Percentiles rank a stretch among this genome's conserved stretches.
These are phyloP conservation scores for Romanomermis culicivorax DNA, from an alignment of 2,888 invertebrate genomes.

Conservation along the genomic window DNA sequence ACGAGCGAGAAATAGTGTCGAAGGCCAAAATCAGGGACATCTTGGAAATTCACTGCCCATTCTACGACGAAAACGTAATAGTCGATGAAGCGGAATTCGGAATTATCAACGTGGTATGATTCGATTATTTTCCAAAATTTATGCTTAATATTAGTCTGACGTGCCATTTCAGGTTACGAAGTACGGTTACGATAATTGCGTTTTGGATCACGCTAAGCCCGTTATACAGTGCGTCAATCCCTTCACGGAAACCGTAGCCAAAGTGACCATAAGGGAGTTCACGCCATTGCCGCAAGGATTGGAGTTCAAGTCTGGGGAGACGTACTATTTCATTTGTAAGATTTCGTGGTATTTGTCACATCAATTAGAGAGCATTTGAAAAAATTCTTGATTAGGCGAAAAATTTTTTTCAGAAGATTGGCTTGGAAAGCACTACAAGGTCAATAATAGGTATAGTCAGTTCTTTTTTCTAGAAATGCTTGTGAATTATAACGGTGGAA, in stretches of 20 bases:
- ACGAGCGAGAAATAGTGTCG: too few species aligned
- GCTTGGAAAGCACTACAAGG: too few species aligned
- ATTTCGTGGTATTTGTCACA: too few species aligned
- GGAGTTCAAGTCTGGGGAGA: conserved; percentile 4
- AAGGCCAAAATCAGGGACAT: neutral
- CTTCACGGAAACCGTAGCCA: conserved; percentile 1
- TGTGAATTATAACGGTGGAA: too few species aligned
- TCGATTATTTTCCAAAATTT: neutral
- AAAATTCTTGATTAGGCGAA: too few species aligned
- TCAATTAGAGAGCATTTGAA: too few species aligned
- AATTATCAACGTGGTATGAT: neutral
- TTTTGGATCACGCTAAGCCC: neutral
- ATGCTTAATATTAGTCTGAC: neutral
- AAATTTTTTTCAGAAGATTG: too few species aligned
- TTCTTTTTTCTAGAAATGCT: too few species aligned
- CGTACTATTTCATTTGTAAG: conserved; percentile 9
- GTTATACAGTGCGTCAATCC: conserved; percentile 2
- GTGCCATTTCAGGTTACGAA: conserved; percentile 4
- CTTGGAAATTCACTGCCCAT: conserved; percentile 2
- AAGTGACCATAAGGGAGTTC: conserved; percentile 4
- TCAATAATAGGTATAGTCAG: too few species aligned
- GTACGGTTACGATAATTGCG: conserved; percentile 4
- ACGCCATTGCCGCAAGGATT: conserved; percentile 3
- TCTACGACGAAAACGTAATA: neutral
- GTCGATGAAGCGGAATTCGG: neutral